Evolutionary conservation across 2,113 vertebrate species (phyloP).

Genomic region (Heptranchias perlo): DNA sequence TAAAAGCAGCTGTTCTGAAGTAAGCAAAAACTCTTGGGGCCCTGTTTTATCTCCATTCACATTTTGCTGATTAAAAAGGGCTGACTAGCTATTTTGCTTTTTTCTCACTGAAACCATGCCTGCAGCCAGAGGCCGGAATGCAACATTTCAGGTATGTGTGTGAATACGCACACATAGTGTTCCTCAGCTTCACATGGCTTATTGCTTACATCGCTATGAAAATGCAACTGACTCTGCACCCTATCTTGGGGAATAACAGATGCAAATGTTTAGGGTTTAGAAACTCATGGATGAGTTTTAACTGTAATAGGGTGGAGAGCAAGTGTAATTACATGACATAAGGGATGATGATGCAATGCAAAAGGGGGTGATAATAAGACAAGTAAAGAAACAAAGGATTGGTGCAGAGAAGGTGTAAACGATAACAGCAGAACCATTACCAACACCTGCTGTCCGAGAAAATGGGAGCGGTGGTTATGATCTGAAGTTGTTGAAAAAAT

Average conservation of each 20-base stretch:
- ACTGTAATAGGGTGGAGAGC: no score
- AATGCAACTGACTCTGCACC: background rate
- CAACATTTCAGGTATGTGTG: background rate
- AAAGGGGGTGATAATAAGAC: no score
- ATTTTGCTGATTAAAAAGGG: background rate
- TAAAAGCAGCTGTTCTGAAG: background rate
- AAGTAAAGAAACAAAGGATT: no score
- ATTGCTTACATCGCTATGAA: background rate
- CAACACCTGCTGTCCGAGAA: no score
- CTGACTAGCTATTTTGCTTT: background rate
- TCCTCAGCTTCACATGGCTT: background rate
- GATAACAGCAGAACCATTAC: no score
- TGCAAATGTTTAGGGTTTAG: background rate
- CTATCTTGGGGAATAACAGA: background rate
- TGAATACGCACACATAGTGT: no score
- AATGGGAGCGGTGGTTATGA: no score
- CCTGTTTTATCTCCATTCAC: background rate
- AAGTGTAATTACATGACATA: no score
- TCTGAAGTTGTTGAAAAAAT: no score
- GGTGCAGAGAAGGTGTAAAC: no score
- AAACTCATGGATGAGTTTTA: background rate
- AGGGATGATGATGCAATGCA: no score
- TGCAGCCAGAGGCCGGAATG: background rate
- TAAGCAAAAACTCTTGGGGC: background rate
- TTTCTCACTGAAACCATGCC: background rate